These are phyloP conservation scores for Arrhamphus sclerolepis DNA, from an alignment of 2,797 vertebrate genomes.

Conservation along the genomic window DNA sequence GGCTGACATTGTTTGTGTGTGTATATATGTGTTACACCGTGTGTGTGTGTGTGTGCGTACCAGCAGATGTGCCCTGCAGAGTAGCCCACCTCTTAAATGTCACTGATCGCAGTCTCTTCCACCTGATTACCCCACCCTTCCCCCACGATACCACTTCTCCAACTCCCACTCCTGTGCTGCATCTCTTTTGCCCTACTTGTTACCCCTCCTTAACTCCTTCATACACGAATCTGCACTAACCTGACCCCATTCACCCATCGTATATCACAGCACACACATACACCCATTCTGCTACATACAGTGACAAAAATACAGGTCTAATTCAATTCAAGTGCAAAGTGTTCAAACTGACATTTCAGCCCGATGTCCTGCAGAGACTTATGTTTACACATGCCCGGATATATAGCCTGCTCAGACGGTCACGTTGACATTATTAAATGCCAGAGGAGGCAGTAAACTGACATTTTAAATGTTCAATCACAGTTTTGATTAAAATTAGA, in stretches of 20 bases:
- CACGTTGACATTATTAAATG: slow-evolving; percentile 51
- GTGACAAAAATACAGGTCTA: slow-evolving; percentile 4
- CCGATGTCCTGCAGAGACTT: slow-evolving; percentile 15
- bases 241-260: slow-evolving; percentile 13
- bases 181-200: slow-evolving; percentile 44
- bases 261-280: neutral
- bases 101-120: slow-evolving; percentile 77
- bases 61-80: slow-evolving; percentile 67
- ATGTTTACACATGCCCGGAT: slow-evolving; percentile 3
- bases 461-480: slow-evolving; percentile 48
- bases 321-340: slow-evolving; percentile 11
- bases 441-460: slow-evolving; percentile 37
- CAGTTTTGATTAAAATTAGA: slow-evolving; percentile 29
- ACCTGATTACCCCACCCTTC: slow-evolving; percentile 61
- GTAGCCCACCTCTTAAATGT: slow-evolving; percentile 73
- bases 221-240: slow-evolving; percentile 12
- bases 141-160: neutral
- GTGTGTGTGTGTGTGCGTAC: slow-evolving; percentile 31
- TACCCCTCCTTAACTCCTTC: slow-evolving; percentile 10
- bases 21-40: neutral
- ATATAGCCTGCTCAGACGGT: slow-evolving; percentile 15
- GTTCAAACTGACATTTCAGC: slow-evolving; percentile 41
- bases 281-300: neutral
- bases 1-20: slow-evolving; percentile 59
- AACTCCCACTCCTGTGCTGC: slow-evolving; percentile 14